Conservation (phyloP, 2,797 vertebrate genomes). For the Sebastiscus albofasciatus region DNA sequence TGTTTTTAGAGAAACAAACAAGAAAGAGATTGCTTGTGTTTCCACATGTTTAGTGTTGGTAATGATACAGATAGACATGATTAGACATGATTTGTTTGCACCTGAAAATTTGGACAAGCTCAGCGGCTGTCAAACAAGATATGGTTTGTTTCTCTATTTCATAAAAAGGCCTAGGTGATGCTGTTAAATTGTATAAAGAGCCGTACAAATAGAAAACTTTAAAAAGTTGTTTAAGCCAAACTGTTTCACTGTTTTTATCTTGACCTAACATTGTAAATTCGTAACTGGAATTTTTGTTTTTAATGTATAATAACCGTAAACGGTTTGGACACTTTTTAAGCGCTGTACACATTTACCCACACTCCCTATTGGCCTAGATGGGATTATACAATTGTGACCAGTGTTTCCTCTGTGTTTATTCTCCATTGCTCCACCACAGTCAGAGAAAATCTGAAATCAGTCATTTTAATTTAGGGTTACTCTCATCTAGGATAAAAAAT, state of each 20-base stretch:
- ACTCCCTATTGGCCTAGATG: not conserved
- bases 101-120: slow-evolving; percentile 4
- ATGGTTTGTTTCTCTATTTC: not conserved
- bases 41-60: not conserved
- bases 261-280: not conserved
- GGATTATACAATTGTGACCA: not conserved
- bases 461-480: not conserved
- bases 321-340: not conserved
- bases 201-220: not conserved
- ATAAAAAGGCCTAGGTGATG: not conserved
- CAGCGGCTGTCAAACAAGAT: not conserved
- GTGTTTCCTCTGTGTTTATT: not conserved
- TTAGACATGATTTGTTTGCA: slow-evolving; percentile 26
- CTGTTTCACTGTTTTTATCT: slow-evolving; percentile 2
- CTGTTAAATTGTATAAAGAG: slow-evolving; percentile 16
- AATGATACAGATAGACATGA: not conserved
- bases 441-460: not conserved
- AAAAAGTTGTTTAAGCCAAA: slow-evolving; percentile 7
- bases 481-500: not conserved
- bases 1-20: not conserved
- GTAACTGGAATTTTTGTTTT: slow-evolving; percentile 5
- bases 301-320: not conserved
- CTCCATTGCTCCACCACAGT: not conserved
- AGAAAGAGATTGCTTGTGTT: not conserved
- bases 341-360: not conserved